These are phyloP conservation scores for Laothoe populi DNA, from an alignment of 2,888 invertebrate genomes.

Conservation along the genomic window DNA sequence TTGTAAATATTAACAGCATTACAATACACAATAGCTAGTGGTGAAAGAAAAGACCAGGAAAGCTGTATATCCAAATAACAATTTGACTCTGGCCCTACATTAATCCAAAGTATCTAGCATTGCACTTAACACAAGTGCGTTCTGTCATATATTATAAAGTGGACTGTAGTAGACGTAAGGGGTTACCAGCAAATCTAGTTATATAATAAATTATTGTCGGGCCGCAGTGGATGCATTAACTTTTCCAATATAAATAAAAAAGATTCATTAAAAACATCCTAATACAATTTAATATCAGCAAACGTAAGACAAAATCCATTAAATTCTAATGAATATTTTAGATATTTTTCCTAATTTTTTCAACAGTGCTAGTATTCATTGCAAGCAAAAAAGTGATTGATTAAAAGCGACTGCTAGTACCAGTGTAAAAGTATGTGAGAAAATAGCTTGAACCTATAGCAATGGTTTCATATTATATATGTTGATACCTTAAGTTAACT, in stretches of 20 bases:
- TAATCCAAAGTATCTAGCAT: too few relatives aligned
- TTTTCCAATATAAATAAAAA: constrained; percentile 23
- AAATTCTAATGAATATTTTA: constrained; percentile 44
- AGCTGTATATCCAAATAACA: background rate
- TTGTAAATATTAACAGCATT: constrained; percentile 8
- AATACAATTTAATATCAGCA: constrained; percentile 33
- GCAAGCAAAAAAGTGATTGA: constrained; percentile 69
- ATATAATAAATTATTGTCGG: too few relatives aligned
- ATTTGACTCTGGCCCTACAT: too few relatives aligned
- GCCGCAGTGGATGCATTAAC: too few relatives aligned
- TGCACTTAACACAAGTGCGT: too few relatives aligned
- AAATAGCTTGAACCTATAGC: constrained; percentile 58
- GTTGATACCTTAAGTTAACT: constrained; percentile 35
- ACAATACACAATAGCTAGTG: constrained; percentile 1
- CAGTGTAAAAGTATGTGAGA: constrained; percentile 51
- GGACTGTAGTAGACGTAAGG: too few relatives aligned
- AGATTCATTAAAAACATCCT: constrained; percentile 24
- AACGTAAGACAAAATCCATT: constrained; percentile 40
- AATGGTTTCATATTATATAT: constrained; percentile 41
- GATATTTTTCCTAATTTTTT: constrained; percentile 34
- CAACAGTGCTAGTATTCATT: constrained; percentile 60
- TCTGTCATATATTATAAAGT: too few relatives aligned
- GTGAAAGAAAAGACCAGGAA: background rate
- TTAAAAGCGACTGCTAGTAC: constrained; percentile 54
- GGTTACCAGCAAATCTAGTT: too few relatives aligned